Evolutionary conservation across 2,888 invertebrate genomes (phyloP), one percentile per base, ranked within the genome.

Genomic region (Drosophila stalkeri): DNA sequence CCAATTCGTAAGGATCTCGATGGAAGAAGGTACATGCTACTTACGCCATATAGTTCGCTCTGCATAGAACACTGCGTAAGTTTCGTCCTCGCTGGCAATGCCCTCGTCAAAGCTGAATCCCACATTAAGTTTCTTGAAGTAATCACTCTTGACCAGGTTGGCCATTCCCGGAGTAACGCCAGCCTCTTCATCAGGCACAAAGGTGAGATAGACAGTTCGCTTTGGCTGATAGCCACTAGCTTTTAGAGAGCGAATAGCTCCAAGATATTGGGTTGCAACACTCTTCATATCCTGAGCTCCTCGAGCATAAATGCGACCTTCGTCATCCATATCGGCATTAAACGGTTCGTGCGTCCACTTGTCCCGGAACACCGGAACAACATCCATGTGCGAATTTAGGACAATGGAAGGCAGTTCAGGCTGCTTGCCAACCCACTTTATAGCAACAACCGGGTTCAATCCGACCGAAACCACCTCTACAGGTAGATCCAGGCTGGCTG

Each of bases 321-420:
- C 94, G 2, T 95, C 95, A 90, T 97, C 97, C 86, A 98, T 96
- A 72, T 96, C 95, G 0, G 96, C 99, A 77, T 95, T 95, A 92
- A 98, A 99, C 2, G 99, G 98, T 16, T 96, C 96, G 91, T 97
- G 95, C 0, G 95, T 97, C 99, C 99, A 99, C 86, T 94, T 94
- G 93, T 98, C 97, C 84, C 95, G 95, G 92, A 96, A 98, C 0
- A 98, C 98, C 12, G 99, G 98, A 0, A 99, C 99, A 0, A 99
- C 99, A 92, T 99, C 99, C 95, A 97, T 98, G 91, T 99, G 99
- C 12, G 98, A 98, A 92, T 98, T 99, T 18, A 99, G 94, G 51
- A 96, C 93, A 2, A 94, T 91, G 18, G 96, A 94, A 1, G 96
- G 95, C 20, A 96, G 93, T 0, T 94, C 91, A 0, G 97, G 96